Conservation (phyloP, 2,797 vertebrate genomes). For the Hydrophis major region DNA sequence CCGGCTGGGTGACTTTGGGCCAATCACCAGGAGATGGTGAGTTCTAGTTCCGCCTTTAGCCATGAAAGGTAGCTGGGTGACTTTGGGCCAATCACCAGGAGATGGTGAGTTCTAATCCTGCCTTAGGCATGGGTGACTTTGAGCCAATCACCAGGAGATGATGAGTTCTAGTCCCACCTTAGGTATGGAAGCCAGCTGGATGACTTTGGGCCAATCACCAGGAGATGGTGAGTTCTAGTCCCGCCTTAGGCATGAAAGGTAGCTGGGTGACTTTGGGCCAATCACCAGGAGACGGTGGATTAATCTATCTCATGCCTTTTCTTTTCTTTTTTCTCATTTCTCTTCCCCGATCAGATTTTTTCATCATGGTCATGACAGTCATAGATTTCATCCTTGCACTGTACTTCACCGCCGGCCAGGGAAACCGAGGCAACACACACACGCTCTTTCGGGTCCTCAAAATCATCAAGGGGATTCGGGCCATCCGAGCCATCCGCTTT, state of each 20-base stretch:
- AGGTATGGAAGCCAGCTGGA: too few species aligned
- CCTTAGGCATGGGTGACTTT: too few species aligned
- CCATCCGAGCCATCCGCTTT: constrained; percentile 56
- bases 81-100: background rate
- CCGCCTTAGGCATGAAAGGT: too few species aligned
- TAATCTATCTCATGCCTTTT: background rate
- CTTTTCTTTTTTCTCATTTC: background rate
- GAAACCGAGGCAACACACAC: constrained; percentile 36
- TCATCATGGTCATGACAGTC: constrained; percentile 52
- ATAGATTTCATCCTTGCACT: constrained; percentile 53
- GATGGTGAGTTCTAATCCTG: background rate
- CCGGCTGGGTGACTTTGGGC: background rate
- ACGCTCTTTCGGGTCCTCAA: constrained; percentile 55
- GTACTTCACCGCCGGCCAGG: background rate
- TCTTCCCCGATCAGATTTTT: constrained; percentile 53
- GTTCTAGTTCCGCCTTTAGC: rapidly evolving
- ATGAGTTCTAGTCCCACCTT: too few species aligned
- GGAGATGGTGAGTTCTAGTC: too few species aligned
- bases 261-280: background rate
- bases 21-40: background rate
- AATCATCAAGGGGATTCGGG: constrained; percentile 60
- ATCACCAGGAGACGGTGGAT: background rate
- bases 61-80: rapidly evolving
- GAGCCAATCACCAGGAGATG: too few species aligned
- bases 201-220: too few species aligned